Evolutionary conservation across 2,797 vertebrate genomes (phyloP).

Genomic region (Neosalanx taihuensis): DNA sequence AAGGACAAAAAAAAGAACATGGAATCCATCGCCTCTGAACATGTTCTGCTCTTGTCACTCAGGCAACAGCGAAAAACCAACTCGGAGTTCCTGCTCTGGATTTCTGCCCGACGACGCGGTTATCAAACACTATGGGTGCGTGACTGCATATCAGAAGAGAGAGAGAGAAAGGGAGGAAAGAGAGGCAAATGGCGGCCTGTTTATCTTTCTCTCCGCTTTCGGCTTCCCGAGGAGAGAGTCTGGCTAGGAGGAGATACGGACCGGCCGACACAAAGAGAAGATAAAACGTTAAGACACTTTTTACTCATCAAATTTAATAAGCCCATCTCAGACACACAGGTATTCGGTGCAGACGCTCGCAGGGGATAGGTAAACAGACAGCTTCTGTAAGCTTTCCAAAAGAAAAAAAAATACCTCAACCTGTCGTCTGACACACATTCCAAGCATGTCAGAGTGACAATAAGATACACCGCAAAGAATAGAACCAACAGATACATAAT

Average conservation of each 20-base stretch:
- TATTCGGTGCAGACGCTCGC: constrained; percentile 56
- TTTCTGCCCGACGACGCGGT: constrained; percentile 69
- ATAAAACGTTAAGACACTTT: constrained; percentile 68
- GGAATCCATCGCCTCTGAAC: constrained; percentile 45
- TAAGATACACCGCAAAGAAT: constrained; percentile 75
- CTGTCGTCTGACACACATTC: constrained; percentile 66
- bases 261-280: constrained; percentile 63
- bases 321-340: constrained; percentile 64
- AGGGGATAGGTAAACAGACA: constrained; percentile 67
- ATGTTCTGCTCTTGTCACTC: constrained; percentile 39
- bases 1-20: constrained; percentile 46
- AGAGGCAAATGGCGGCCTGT: constrained; percentile 56
- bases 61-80: constrained; percentile 40
- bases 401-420: constrained; percentile 49
- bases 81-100: constrained; percentile 46
- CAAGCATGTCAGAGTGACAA: constrained; percentile 67
- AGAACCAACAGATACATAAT: constrained; percentile 73
- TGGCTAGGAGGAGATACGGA: constrained; percentile 66
- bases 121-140: constrained; percentile 56
- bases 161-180: constrained; percentile 33
- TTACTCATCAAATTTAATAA: constrained; percentile 76
- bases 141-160: constrained; percentile 51
- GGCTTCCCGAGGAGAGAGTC: constrained; percentile 57
- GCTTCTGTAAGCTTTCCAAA: constrained; percentile 67
- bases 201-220: constrained; percentile 59